Evolutionary conservation across 2,888 invertebrate genomes (phyloP), one percentile per base, ranked within the genome.

Genomic region (Esperia sulphurella): DNA sequence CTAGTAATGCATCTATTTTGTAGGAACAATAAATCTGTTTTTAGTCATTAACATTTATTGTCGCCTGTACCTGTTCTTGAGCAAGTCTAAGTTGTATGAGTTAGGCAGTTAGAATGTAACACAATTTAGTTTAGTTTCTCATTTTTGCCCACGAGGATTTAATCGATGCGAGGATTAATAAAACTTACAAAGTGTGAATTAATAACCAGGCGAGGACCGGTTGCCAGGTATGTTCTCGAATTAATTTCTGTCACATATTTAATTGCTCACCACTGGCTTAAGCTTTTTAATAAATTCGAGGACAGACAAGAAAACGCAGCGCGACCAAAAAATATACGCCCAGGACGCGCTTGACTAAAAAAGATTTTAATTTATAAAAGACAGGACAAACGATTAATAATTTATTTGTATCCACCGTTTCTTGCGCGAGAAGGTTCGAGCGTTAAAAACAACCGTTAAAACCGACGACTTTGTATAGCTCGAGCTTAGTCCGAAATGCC

Each of bases 331-430:
- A 87, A 82, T 75, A 72, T 63, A 63, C 70, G 63, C 62, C 57
- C 73, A 59, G 68, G 74, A 65, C 78, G 73, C 75, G 78, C 68
- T 63, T 72, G 68, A 65, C 80, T 68, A 79, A 85, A 88, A 88
- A 85, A 71, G 77, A 85, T 88, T 88, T 89, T 89, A 89, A 89
- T 89, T 89, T 89, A 88, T 87, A 89, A 87, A 85, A 84, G 89
- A 89, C 89, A 89, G 89, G 88, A 89, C 89, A 89, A 89, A 89
- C 89, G 89, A 89, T 89, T 89, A 88, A 89, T 89, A 89, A 89
- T 89, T 89, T 89, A 89, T 89, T 89, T 89, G 87, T 86, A 87
- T 86, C 85, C 79, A 78, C 76, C 76, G 77, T 78, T 88, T 83
- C 79, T 83, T 84, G 81, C 68, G 81, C 79, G 81, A 79, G 79